Base-by-base conservation (phyloP, 2,888 invertebrate genomes). In the Tubulanus polymorphus region DNA sequence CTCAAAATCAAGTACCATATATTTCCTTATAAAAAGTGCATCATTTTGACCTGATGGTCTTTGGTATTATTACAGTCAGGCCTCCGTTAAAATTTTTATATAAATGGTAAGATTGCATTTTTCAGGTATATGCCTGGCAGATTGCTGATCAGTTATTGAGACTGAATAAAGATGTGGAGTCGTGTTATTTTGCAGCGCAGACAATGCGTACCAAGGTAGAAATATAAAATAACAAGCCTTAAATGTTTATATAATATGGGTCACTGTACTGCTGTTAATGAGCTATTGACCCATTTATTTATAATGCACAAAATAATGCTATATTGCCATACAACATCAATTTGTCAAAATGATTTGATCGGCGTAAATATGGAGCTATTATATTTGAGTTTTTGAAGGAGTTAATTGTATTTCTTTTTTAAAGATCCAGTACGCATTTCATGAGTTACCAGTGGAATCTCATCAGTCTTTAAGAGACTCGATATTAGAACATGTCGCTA, bases 151-250 rank as follows among this genome's bases (percentile, higher is more conserved):
- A 94, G 78, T 84, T 99, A 63, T 82, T 99, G 53, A 90, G 90
- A 65, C 86, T 90, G 68, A 92, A 93, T 74, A 85, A 88, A 62
- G 91, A 93, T 79, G 80, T 92, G 60, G 89, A 94, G 71, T 92
- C 93, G 2, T 93, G 94, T 80, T 96, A 95, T 76, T 97, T 99
- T 82, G 97, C 95, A 48, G 95, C 97, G 12, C 97, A 97, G 80
- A 99, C 97, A 1, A 92, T 99, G 89, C 85, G 96, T 68, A 90
- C 91, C 27, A 97, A 97, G 84, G 93, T 94, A 57, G 51, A 45
- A 49, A 18, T 26, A 20, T 41, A 12, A n/a, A 35, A n/a, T 35
- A 35, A n/a, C 35, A 35, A 12, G 35, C n/a, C n/a, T 12, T 35
- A n/a, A 35, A 35, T n/a, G n/a, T 12, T 10, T 35, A n/a, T n/a